Evolutionary conservation across 2,888 invertebrate genomes (phyloP), one percentile per base, ranked within the genome.

Genomic region (Euzophera pinguis): DNA sequence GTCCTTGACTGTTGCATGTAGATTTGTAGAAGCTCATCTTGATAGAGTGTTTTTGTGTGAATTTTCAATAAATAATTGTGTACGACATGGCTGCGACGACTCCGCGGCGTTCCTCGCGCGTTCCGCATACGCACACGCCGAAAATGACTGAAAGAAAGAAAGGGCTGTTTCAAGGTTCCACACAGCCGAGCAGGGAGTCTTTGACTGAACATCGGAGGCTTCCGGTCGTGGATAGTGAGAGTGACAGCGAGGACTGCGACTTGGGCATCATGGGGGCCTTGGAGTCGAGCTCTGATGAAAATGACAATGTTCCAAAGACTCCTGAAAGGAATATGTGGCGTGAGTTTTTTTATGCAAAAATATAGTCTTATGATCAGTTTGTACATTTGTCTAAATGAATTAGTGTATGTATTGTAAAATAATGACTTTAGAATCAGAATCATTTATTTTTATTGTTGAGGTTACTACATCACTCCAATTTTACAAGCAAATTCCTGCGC

Each of bases 101-200:
- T 17, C 90, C 90, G 10, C 75, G 87, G 38, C 82, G 88, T 53
- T 85, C 86, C 13, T 62, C 80, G 54, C 78, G 88, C 9, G 59
- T 78, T 53, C 78, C 82, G 8, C 80, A 83, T 53, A 78, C 63
- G 43, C 88, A 90, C 59, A 93, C 93, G 1, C 92, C 93, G 1
- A 91, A 91, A 65, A 84, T 93, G 73, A 88, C 92, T 0, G 93
- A 93, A 60, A 87, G 93, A 27, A 93, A 94, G 66, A 92, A 93
- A 59, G 91, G 92, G 59, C 81, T 94, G 59, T 94, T 94, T 66
- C 91, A 91, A 69, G 62, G 60, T 61, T 73, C 67, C 0, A 61
- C 63, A 9, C 73, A 78, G 54, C 65, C 75, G 7, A 58, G 71
- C 13, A 67, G 76, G 62, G 88, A 86, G 64, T 85, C 87, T 3